phyloP scores from a whole-genome alignment of 2,888 invertebrate species.

The Azorinus chamasolen region DNA sequence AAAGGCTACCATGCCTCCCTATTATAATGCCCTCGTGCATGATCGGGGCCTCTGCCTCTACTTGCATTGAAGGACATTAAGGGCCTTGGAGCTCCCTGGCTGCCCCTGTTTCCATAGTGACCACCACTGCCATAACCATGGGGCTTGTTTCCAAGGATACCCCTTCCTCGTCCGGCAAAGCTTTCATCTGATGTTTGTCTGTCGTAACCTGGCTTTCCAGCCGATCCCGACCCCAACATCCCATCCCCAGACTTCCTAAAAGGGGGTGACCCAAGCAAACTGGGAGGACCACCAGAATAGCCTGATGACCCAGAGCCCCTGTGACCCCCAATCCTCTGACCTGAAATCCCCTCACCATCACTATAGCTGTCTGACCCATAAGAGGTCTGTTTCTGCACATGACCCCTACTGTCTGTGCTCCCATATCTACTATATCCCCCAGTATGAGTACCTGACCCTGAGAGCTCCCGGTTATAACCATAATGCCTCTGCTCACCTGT shows the following conservation, averaged over 20 bases:
- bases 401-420: conserved; percentile 20
- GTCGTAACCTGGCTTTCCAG: conserved; percentile 22
- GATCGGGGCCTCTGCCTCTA: conserved; percentile 28
- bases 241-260: conserved; percentile 30
- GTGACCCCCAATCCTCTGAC: conserved; percentile 3
- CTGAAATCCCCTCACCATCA: conserved; percentile 29
- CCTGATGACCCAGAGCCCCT: conserved; percentile 6
- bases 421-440: conserved; percentile 24
- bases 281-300: conserved; percentile 11
- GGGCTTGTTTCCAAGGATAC: conserved; percentile 39
- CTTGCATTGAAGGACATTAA: conserved; percentile 54
- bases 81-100: conserved; percentile 41
- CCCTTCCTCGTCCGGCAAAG: conserved; percentile 30
- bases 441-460: not conserved
- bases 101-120: conserved; percentile 39
- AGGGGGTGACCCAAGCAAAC: conserved; percentile 46
- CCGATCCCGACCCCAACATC: conserved; percentile 10
- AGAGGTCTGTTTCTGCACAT: conserved; percentile 52
- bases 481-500: conserved; percentile 20
- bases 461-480: conserved; percentile 10
- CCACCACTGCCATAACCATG: conserved; percentile 32
- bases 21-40: conserved; percentile 7
- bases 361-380: conserved; percentile 47
- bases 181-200: conserved; percentile 44
- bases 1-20: conserved; percentile 33